Percentiles rank a stretch among this genome's conserved stretches.
Evolutionary conservation across 2,888 invertebrate genomes (phyloP).

Genomic region (Drosophila vallismaia): DNA sequence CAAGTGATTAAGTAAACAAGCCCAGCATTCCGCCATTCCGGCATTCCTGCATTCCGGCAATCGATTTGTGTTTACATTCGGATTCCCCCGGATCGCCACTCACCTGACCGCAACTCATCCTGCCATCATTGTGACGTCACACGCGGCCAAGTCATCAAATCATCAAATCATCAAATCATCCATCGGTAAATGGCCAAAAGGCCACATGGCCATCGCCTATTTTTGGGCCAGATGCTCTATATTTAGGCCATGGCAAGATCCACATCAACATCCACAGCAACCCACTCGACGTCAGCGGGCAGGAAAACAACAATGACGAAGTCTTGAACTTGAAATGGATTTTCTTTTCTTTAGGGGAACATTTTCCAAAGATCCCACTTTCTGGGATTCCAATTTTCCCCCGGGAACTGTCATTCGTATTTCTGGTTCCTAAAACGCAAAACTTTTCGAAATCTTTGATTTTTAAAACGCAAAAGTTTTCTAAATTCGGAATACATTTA

Average conservation of each 20-base stretch:
- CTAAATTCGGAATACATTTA: background rate
- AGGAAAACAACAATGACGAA: conserved; percentile 38
- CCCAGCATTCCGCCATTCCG: conserved; percentile 6
- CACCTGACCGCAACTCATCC: conserved; percentile 8
- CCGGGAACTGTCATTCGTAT: background rate
- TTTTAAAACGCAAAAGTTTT: background rate
- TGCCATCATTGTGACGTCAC: conserved; percentile 21
- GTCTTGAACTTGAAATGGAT: conserved; percentile 35
- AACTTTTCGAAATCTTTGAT: background rate
- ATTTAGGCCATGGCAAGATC: conserved; percentile 22
- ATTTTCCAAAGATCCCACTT: too few relatives aligned
- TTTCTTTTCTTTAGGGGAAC: background rate
- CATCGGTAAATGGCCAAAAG: conserved; percentile 2
- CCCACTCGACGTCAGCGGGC: conserved; percentile 2
- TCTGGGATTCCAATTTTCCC: background rate
- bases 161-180: background rate
- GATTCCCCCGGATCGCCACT: background rate
- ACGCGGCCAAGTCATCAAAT: background rate
- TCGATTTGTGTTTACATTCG: conserved; percentile 20
- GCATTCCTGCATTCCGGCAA: conserved; percentile 14
- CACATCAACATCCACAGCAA: background rate
- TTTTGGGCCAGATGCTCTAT: conserved; percentile 28
- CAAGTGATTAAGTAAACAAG: conserved; percentile 12
- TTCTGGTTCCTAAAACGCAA: too few relatives aligned
- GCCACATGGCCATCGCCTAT: conserved; percentile 36